Conservation (phyloP, 2,888 invertebrate species). For the Drosophila helvetica region DNA sequence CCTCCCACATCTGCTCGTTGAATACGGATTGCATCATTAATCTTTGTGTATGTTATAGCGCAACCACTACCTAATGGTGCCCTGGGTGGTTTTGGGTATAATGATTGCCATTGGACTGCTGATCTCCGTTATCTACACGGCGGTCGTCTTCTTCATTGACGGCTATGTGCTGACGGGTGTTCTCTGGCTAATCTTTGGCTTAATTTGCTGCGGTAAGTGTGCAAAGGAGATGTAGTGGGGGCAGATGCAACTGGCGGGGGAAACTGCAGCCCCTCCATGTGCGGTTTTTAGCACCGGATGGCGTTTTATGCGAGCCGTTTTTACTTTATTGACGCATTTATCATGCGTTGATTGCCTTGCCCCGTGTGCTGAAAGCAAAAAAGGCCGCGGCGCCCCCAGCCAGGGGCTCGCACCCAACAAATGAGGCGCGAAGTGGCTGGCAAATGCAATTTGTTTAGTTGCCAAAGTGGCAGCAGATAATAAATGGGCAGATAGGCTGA, state of each 20-base stretch:
- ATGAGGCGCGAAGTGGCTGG: constrained; percentile 69
- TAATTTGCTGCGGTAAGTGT: constrained; percentile 86
- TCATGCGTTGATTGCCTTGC: constrained; percentile 68
- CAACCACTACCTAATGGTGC: constrained; percentile 92
- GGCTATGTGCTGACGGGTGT: constrained; percentile 85
- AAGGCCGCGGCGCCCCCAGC: constrained; percentile 23
- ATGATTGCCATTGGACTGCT: constrained; percentile 91
- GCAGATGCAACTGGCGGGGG: background rate
- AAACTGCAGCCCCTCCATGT: constrained; percentile 38
- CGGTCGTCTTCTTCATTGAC: constrained; percentile 89
- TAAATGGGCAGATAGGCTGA: constrained; percentile 22
- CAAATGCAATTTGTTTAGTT: constrained; percentile 49
- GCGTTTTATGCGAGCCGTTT: constrained; percentile 46
- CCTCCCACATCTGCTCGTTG: background rate
- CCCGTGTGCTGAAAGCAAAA: constrained; percentile 48
- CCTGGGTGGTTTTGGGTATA: constrained; percentile 92
- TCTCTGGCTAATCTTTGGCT: constrained; percentile 87
- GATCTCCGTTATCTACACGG: constrained; percentile 91
- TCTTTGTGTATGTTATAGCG: constrained; percentile 85
- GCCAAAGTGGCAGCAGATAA: constrained; percentile 16
- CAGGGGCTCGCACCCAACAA: constrained; percentile 38
- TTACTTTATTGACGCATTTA: constrained; percentile 68
- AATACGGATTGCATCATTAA: background rate
- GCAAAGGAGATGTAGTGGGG: background rate
- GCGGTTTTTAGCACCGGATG: constrained; percentile 71